phyloP scores from a whole-genome alignment of 2,113 vertebrate species.

The Ursus arctos region DNA sequence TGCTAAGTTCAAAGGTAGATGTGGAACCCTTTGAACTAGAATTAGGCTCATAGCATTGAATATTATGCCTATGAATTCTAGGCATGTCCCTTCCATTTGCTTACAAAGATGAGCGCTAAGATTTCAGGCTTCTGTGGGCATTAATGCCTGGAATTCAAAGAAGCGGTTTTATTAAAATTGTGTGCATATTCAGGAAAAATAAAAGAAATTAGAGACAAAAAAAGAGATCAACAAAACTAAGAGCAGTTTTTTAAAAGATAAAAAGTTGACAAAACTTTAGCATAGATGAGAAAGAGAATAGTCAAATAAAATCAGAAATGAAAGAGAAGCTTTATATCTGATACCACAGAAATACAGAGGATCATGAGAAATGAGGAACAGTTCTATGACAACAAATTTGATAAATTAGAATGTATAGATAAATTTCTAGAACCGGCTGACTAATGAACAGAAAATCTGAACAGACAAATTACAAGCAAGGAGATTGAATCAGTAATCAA shows the following conservation, averaged over 20 bases:
- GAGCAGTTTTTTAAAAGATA: not conserved
- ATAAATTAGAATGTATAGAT: not conserved
- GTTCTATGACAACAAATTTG: not conserved
- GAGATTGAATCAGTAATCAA: not conserved
- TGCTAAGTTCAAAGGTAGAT: not conserved
- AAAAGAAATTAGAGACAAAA: not conserved
- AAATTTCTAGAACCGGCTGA: not conserved
- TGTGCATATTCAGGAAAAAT: not conserved
- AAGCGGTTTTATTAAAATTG: not conserved
- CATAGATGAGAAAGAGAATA: not conserved
- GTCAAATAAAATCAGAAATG: not conserved
- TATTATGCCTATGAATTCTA: not conserved
- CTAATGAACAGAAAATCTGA: not conserved
- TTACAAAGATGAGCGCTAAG: not conserved
- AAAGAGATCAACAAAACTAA: not conserved
- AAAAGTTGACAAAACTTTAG: not conserved
- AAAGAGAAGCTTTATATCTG: not conserved
- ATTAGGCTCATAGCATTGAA: not conserved
- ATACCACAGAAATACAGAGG: not conserved
- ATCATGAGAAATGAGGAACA: not conserved
- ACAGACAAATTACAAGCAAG: not conserved
- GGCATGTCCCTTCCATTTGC: not conserved
- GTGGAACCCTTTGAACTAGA: not conserved
- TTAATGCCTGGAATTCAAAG: not conserved
- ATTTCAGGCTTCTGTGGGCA: not conserved